These are phyloP conservation scores for Phyllopteryx taeniolatus DNA, from an alignment of 2,113 vertebrate species.

Conservation along the genomic window DNA sequence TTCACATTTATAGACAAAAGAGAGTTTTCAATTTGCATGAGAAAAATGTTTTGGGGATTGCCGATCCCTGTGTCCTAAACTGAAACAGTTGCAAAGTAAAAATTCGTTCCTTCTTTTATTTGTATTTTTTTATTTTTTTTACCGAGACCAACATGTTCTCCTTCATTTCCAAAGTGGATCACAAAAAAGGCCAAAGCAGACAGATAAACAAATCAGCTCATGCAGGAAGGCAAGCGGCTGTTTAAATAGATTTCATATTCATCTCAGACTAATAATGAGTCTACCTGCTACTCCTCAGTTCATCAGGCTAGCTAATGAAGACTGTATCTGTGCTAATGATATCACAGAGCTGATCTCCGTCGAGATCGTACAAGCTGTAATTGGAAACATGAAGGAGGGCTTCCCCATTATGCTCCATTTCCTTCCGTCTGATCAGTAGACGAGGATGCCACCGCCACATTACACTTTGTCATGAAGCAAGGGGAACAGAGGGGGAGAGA, in stretches of 20 bases:
- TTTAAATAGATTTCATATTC: slow-evolving; percentile 10
- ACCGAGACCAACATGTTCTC: not conserved
- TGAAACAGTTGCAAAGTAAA: no score
- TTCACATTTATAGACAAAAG: no score
- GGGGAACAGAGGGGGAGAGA: slow-evolving; percentile 19
- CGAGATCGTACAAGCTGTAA: slow-evolving; percentile 42
- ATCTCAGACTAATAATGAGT: slow-evolving; percentile 17
- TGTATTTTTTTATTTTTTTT: no score
- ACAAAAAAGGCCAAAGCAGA: not conserved
- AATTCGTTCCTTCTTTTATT: no score
- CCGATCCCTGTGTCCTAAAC: no score
- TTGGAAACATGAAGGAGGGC: slow-evolving; percentile 37
- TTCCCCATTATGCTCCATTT: slow-evolving; percentile 52
- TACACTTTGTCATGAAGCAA: slow-evolving; percentile 41
- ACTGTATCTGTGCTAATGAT: slow-evolving; percentile 22
- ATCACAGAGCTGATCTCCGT: slow-evolving; percentile 40
- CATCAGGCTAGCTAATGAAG: slow-evolving; percentile 36
- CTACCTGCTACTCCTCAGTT: slow-evolving; percentile 24
- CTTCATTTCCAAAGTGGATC: not conserved
- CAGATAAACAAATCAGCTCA: slow-evolving; percentile 10
- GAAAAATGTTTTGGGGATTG: no score
- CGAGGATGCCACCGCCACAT: slow-evolving; percentile 42
- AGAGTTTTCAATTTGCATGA: no score
- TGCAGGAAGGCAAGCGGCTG: slow-evolving; percentile 1
- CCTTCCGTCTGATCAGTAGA: slow-evolving; percentile 28